Evolutionary conservation across 2,888 invertebrate genomes (phyloP).

Genomic region (Lithophane socia): DNA sequence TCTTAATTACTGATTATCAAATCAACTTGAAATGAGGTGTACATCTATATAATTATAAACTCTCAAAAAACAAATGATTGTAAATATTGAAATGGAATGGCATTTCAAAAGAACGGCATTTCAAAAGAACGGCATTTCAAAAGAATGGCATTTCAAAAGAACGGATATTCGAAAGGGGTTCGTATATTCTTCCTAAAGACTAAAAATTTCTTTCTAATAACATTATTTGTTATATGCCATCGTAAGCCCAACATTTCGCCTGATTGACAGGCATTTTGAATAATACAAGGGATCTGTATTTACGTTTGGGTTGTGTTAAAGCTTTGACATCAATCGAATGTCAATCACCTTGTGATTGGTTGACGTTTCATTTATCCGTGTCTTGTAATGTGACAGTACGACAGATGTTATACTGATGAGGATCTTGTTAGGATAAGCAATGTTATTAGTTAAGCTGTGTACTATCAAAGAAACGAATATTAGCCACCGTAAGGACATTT

Average conservation of each 20-base stretch:
- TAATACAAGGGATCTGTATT: slow-evolving; percentile 12
- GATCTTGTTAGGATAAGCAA: background rate
- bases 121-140: background rate
- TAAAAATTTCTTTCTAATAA: too few species aligned
- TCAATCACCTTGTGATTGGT: slow-evolving; percentile 19
- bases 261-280: slow-evolving; percentile 12
- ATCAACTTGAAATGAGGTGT: background rate
- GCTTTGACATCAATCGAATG: slow-evolving; percentile 15
- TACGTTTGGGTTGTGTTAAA: background rate
- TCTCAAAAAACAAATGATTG: background rate
- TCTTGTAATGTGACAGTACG: slow-evolving; percentile 23
- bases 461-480: too few species aligned
- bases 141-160: background rate
- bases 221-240: too few species aligned
- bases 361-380: slow-evolving; percentile 29
- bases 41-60: background rate
- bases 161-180: too few species aligned
- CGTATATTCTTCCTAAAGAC: background rate
- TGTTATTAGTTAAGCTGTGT: background rate
- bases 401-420: slow-evolving; percentile 5
- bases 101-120: background rate
- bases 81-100: too few species aligned
- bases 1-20: background rate
- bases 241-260: background rate
- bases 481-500: too few species aligned